Base-by-base conservation (phyloP, 2,113 vertebrate genomes). In the Carassius gibelio region DNA sequence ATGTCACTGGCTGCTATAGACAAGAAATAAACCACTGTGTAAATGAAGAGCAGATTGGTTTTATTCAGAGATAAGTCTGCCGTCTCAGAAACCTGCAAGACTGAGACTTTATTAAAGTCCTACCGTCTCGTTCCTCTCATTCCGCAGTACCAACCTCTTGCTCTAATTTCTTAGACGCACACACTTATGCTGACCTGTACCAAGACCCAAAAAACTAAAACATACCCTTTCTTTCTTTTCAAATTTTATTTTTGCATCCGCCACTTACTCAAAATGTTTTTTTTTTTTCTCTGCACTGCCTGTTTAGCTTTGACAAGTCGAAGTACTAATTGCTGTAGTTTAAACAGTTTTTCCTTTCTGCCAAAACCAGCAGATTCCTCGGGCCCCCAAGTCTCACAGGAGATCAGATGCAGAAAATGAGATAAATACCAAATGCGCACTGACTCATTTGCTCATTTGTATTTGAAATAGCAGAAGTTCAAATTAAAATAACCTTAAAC, bases 401-500 rank as follows among this genome's bases (percentile, higher is more conserved):
- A 64, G 84, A 90, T 81, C 86, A 90, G 85, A 86, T 36, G 64
- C 84, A 68, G 83, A 77, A 84, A 64, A 42, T 62, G 36, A 87
- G 78, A 91, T 90, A 89, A 92, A 89, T 85, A 89, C 81, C 90
- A 86, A 92, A 91, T 88, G 88, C 50, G 89, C 92, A 92, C 93
- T 88, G 90, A 91, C 90, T 92, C 89, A 87, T 89, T 91, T 91
- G 91, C 90, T 92, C 89, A 88, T 90, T 91, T 91, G 91, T 89
- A 93, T 93, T 92, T 91, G 71, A 91, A 93, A 89, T 83, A 94
- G 88, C 90, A 85, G 78, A 88, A 89, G 92, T 93, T 94, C 92
- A 93, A 94, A 95, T 94, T 91, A 94, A 93, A 94, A 94, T 93
- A 94, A 94, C 93, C 93, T 94, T 93, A 87, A 89, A 92, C 93